Percentiles rank a stretch among this genome's conserved stretches.
These are phyloP conservation scores for Threskiornis aethiopicus DNA, from an alignment of 2,797 vertebrate species.

Conservation along the genomic window DNA sequence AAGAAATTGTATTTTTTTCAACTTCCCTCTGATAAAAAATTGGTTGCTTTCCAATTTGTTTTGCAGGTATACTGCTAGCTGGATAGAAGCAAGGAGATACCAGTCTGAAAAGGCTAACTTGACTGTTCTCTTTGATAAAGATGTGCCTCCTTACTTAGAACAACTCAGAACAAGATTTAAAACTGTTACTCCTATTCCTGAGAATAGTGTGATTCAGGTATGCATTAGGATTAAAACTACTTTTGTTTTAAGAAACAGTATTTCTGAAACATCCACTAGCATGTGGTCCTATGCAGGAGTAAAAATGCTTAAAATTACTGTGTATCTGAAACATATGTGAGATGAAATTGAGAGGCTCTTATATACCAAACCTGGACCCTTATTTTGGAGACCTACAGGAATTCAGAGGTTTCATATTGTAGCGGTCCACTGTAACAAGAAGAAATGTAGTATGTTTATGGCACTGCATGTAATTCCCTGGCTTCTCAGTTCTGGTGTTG, in stretches of 20 bases:
- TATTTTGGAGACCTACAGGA: not conserved
- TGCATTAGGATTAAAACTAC: slow-evolving; percentile 44
- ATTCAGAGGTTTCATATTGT: not conserved
- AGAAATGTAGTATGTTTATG: not conserved
- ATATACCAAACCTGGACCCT: not conserved
- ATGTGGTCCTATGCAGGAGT: not conserved
- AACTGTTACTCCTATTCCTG: slow-evolving; percentile 81
- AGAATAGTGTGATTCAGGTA: slow-evolving; percentile 87
- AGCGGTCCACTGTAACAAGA: not conserved
- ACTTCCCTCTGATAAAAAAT: not conserved
- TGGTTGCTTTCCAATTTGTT: not conserved
- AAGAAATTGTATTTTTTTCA: not conserved
- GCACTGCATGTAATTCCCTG: not conserved
- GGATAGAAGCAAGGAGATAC: slow-evolving; percentile 82
- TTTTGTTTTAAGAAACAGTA: not conserved
- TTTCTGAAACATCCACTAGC: not conserved
- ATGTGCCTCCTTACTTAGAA: slow-evolving; percentile 82
- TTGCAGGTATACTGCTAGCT: slow-evolving; percentile 84
- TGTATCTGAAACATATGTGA: not conserved
- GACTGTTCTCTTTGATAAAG: slow-evolving; percentile 89
- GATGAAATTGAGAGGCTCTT: not conserved
- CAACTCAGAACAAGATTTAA: slow-evolving; percentile 83
- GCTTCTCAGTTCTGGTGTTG: not conserved
- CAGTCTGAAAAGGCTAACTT: slow-evolving; percentile 87
- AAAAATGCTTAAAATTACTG: not conserved